These are phyloP conservation scores for Montipora capricornis DNA, from an alignment of 64 coral and sea anemone species.

Conservation along the genomic window DNA sequence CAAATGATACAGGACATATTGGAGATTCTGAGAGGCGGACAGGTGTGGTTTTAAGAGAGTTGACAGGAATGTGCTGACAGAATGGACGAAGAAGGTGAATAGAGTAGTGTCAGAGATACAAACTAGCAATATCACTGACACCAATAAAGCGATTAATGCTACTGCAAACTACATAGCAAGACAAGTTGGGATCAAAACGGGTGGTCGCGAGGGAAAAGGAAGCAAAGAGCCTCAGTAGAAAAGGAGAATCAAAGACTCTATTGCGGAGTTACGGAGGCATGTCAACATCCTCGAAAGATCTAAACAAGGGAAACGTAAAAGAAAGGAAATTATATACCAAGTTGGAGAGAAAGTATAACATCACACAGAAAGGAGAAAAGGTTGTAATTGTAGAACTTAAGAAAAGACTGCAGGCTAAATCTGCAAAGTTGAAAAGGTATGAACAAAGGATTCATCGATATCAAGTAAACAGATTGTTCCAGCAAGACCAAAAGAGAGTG, in stretches of 20 bases:
- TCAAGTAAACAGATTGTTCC: no score
- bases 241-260: no score
- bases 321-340: constrained; percentile 50
- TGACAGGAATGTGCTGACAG: not conserved
- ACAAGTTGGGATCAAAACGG: constrained; percentile 41
- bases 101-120: constrained; percentile 56
- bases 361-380: constrained; percentile 53
- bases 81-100: constrained; percentile 68
- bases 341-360: constrained; percentile 61
- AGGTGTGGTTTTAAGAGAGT: no score
- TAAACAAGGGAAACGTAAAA: constrained; percentile 67
- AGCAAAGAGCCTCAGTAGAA: constrained; percentile 16
- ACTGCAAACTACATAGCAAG: not conserved
- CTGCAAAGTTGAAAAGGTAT: no score
- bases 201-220: constrained; percentile 31
- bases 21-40: not conserved
- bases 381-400: not conserved
- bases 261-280: not conserved
- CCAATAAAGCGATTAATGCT: constrained; percentile 57
- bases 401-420: no score
- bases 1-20: constrained; percentile 36
- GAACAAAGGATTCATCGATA: no score
- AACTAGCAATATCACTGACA: constrained; percentile 68
- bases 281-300: constrained; percentile 54
- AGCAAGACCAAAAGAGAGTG: no score